Base-by-base conservation (phyloP, 2,888 invertebrate genomes). In the Teinopalpus imperialis region DNA sequence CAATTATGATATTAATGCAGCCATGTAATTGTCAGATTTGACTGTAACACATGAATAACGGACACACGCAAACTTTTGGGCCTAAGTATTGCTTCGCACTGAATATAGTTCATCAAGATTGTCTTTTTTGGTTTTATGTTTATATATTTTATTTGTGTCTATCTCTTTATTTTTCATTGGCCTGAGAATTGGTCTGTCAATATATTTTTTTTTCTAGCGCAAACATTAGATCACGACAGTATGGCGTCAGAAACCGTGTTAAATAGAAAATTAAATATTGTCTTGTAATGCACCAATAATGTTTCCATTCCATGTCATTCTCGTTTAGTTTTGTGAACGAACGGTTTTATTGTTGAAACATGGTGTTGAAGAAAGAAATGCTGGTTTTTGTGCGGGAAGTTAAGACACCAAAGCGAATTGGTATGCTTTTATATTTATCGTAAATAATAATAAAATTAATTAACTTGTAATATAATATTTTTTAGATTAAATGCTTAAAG, bases 161-260 rank as follows among this genome's bases (percentile, higher is more conserved):
- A n/a, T n/a, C n/a, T n/a, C n/a, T n/a, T n/a, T n/a, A n/a, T n/a
- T n/a, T n/a, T n/a, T n/a, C n/a, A n/a, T n/a, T n/a, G n/a, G n/a
- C n/a, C n/a, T n/a, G n/a, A n/a, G n/a, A n/a, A n/a, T n/a, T n/a
- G n/a, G n/a, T n/a, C n/a, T n/a, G 57, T 55, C 56, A 62, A 61
- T 54, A 59, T 29, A 43, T 59, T 56, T 59, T 65, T 59, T 57
- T 59, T 50, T 58, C 56, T 49, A 58, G 58, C n/a, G 9, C 35
- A 62, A 60, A 56, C 52, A 53, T 55, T 55, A 34, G 56, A 36
- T 65, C 61, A 68, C 55, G 58, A 49, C 51, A 30, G 9, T 10
- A 63, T 80, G 76, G 80, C 73, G 68, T 79, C 79, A 78, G 56
- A 36, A 7, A 41, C 47, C 50, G 58, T 37, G 46, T 59, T 62